phyloP scores from a whole-genome alignment of 2,113 vertebrate species.

The Uria aalge region DNA sequence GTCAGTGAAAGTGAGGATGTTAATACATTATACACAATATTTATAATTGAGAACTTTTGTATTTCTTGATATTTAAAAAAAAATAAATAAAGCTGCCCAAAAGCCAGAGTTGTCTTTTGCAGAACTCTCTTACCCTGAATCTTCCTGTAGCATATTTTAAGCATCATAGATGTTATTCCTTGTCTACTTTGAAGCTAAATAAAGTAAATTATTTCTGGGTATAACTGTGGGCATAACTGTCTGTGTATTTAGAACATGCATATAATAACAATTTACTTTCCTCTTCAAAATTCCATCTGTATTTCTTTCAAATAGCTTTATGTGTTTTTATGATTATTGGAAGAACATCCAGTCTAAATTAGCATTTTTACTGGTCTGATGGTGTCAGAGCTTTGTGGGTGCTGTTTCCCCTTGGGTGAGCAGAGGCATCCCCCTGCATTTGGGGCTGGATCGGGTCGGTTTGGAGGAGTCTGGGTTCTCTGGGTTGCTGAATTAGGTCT shows the following conservation, averaged over 20 bases:
- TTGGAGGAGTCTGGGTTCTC: not conserved
- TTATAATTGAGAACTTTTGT: not conserved
- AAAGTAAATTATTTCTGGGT: not conserved
- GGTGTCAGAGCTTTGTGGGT: not conserved
- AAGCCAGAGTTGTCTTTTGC: not conserved
- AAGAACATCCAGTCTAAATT: not conserved
- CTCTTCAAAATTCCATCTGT: not conserved
- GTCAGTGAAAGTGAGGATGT: not conserved
- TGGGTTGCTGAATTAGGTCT: not conserved
- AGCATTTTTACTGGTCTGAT: not conserved
- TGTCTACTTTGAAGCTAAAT: not conserved
- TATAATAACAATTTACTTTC: not conserved
- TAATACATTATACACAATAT: not conserved
- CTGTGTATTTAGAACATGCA: not conserved
- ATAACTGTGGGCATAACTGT: not conserved
- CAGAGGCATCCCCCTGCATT: not conserved
- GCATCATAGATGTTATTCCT: accelerated
- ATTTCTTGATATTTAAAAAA: not conserved
- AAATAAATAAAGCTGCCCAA: not conserved
- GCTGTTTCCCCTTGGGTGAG: not conserved
- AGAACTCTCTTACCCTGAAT: not conserved
- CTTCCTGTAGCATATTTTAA: not conserved
- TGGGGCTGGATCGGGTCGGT: not conserved
- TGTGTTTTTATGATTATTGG: accelerated
- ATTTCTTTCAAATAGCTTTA: not conserved